Base-by-base conservation (phyloP, 2,797 vertebrate species). In the Gymnothorax javanicus region DNA sequence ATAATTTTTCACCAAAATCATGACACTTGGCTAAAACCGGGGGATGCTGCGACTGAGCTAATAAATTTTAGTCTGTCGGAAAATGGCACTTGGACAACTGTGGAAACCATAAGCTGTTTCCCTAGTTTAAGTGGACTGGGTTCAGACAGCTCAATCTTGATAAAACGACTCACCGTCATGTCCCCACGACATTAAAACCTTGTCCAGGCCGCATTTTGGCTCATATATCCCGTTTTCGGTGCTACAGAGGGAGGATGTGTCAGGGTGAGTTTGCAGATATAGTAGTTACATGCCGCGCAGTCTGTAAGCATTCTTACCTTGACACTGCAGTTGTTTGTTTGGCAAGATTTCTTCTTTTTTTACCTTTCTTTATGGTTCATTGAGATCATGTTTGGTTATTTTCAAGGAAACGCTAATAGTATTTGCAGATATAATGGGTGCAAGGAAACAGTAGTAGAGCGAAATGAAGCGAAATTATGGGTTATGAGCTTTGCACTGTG, bases 151-250 rank as follows among this genome's bases (percentile, higher is more conserved):
- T 20, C 79, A 43, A 43, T 1, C 33, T 43, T 20, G 33, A 4
- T 0, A 17, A 67, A 60, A 20, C 1, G 7, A 64, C 89, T 94
- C 89, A 95, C 96, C 95, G 0, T 96, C 96, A 0, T 96, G 96
- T 33, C 96, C 96, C 96, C 96, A 96, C 69, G 96, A 96, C 96
- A 96, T 96, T 82, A 95, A 93, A 43, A 96, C 91, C 0, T 95
- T 95, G 57, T 95, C 90, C 4, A 96, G 92, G 7, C 96, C 96
- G 0, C 96, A 96, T 90, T 89, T 90, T 0, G 94, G 95, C 67
- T 92, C 89, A 88, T 96, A 96, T 87, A 96, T 95, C 27, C 96
- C 96, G 0, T 75, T 90, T 43, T 94, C 91, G 0, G 96, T 94
- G 91, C 96, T 96, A 92, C 25, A 23, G 23, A 71, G 15, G 0